phyloP scores from a whole-genome alignment of 2,888 invertebrate species.

The Andrena hattorfiana region DNA sequence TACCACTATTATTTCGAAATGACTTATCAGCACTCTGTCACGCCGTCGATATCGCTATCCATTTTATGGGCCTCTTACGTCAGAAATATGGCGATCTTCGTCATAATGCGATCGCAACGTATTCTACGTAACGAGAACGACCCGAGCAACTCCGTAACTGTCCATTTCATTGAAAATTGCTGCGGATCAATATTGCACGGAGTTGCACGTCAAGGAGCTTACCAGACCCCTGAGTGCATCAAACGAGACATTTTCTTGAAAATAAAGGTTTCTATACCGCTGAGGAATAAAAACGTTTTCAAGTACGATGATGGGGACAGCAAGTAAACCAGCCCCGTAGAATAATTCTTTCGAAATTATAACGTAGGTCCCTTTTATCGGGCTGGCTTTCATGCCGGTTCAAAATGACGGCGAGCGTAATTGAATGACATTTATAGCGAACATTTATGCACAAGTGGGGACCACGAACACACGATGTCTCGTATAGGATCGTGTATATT shows the following conservation, averaged over 20 bases:
- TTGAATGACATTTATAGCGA: conserved; percentile 34
- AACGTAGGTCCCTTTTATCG: conserved; percentile 30
- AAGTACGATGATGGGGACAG: conserved; percentile 19
- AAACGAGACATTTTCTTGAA: neutral
- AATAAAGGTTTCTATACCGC: neutral
- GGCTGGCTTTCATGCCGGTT: conserved; percentile 10
- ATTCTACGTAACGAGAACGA: neutral
- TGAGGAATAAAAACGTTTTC: conserved; percentile 7
- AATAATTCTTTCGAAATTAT: conserved; percentile 19
- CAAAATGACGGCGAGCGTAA: conserved; percentile 29
- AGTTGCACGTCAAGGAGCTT: neutral
- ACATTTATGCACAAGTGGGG: conserved; percentile 16
- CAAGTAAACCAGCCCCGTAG: neutral
- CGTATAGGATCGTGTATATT: conserved; percentile 29
- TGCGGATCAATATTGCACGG: neutral
- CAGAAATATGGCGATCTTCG: neutral
- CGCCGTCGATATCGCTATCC: conserved; percentile 53
- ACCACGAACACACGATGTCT: conserved; percentile 34
- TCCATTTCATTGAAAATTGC: neutral
- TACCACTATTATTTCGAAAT: conserved; percentile 73
- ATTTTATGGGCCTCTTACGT: conserved; percentile 20
- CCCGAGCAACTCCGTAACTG: neutral
- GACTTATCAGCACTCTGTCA: conserved; percentile 69
- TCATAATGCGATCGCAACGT: neutral
- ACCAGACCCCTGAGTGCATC: neutral